Percentiles rank a stretch among this genome's conserved stretches.
These are phyloP conservation scores for Montipora sp. DNA, from an alignment of 64 coral and sea anemone species.

Conservation along the genomic window DNA sequence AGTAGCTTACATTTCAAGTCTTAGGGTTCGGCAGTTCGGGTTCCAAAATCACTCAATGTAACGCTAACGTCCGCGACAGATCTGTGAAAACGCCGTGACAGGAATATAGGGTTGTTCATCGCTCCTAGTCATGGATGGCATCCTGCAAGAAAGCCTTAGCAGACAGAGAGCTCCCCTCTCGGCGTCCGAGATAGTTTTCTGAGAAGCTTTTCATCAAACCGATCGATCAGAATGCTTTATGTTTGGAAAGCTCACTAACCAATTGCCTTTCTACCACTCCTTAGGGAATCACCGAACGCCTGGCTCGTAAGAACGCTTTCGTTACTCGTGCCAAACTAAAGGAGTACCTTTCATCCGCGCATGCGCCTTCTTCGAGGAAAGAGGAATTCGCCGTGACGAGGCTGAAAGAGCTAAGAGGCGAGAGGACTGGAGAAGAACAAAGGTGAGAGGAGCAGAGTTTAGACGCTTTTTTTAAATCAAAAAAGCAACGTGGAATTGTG, in stretches of 20 bases:
- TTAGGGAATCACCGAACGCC: conserved; percentile 83
- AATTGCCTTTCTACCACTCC: not conserved
- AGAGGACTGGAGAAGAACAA: conserved; percentile 49
- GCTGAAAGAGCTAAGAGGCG: conserved; percentile 79
- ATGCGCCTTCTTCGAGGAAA: conserved; percentile 75
- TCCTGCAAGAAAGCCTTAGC: not conserved
- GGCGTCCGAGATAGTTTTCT: not conserved
- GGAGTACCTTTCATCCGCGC: conserved; percentile 81
- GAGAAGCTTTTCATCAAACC: not conserved
- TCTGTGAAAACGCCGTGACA: too few relatives aligned
- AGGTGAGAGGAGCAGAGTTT: conserved; percentile 28
- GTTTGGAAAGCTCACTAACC: not conserved
- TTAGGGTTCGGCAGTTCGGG: too few relatives aligned
- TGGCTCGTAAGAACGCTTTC: conserved; percentile 92
- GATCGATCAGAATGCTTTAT: not conserved
- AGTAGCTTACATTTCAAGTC: too few relatives aligned
- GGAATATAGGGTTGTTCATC: too few relatives aligned
- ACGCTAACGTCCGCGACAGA: too few relatives aligned
- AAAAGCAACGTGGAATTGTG: too few relatives aligned
- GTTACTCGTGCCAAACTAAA: conserved; percentile 83
- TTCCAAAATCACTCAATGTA: too few relatives aligned
- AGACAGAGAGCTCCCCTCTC: not conserved
- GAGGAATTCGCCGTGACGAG: conserved; percentile 77
- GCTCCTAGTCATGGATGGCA: too few relatives aligned
- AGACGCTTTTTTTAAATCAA: not conserved